Evolutionary conservation across 2,888 invertebrate genomes (phyloP).

Genomic region (Phaedon cochleariae): DNA sequence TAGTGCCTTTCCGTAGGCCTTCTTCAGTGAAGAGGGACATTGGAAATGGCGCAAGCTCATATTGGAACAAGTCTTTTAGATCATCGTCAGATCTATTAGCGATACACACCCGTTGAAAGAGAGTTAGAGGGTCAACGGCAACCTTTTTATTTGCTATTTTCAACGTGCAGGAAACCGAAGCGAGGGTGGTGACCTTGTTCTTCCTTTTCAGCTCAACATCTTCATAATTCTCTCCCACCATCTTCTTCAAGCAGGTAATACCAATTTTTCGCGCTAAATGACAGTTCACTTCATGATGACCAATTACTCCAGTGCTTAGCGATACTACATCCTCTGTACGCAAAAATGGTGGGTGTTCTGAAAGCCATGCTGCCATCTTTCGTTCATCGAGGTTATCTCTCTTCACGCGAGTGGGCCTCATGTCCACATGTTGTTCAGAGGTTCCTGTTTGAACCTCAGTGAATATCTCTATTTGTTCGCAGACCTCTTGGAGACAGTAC

Average conservation of each 20-base stretch:
- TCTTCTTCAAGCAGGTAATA: background rate
- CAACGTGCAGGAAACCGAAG: constrained; percentile 2
- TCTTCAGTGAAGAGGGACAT: background rate
- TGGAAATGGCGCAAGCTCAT: constrained; percentile 14
- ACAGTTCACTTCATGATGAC: constrained; percentile 2
- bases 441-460: background rate
- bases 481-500: too few relatives aligned
- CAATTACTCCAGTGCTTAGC: constrained; percentile 10
- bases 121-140: constrained; percentile 5
- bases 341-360: constrained; percentile 14
- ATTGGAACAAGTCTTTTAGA: constrained; percentile 22
- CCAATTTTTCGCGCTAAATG: background rate
- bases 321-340: constrained; percentile 7
- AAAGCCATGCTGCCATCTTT: constrained; percentile 6
- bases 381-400: constrained; percentile 3
- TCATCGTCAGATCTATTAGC: constrained; percentile 14
- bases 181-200: background rate
- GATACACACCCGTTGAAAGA: constrained; percentile 15
- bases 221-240: constrained; percentile 1
- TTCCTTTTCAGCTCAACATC: background rate
- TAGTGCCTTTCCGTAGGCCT: background rate
- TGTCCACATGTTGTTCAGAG: constrained; percentile 11
- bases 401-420: background rate
- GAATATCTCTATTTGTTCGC: background rate
- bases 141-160: background rate